phyloP scores from a whole-genome alignment of 1,140 invertebrate genomes.

The Antheraea pernyi region DNA sequence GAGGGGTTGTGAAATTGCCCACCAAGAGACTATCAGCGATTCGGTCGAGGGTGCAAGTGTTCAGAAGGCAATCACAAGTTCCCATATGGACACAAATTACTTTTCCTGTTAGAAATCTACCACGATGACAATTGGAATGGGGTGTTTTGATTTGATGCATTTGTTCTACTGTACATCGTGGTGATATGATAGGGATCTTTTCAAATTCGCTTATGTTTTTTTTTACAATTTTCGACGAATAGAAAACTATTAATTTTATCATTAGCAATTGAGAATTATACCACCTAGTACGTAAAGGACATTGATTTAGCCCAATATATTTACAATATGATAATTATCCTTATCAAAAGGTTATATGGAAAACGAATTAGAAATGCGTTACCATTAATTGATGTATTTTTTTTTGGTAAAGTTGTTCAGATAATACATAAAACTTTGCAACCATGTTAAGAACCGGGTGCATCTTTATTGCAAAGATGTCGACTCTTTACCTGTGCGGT shows the following conservation, averaged over 20 bases:
- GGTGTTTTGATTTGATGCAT: conserved; percentile 44
- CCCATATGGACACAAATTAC: conserved; percentile 77
- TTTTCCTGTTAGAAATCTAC: conserved; percentile 58
- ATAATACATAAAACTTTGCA: too few species aligned
- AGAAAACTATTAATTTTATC: not conserved
- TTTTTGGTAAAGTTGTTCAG: too few species aligned
- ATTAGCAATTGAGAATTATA: not conserved
- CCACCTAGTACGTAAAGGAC: too few species aligned
- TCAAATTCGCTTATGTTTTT: conserved; percentile 19
- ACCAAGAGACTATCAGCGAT: conserved; percentile 51
- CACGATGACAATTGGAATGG: conserved; percentile 66
- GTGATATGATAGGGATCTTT: not conserved
- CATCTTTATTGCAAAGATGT: too few species aligned
- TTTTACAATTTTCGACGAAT: not conserved
- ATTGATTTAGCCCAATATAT: too few species aligned
- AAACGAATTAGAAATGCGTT: too few species aligned
- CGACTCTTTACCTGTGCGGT: too few species aligned
- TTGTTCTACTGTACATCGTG: conserved; percentile 17
- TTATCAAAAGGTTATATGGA: too few species aligned
- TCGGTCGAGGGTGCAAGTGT: conserved; percentile 48
- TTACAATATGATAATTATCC: too few species aligned
- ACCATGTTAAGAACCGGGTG: too few species aligned
- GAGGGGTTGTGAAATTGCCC: conserved; percentile 55
- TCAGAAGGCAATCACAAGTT: conserved; percentile 68
- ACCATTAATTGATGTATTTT: too few species aligned